phyloP scores from a whole-genome alignment of 2,113 vertebrate species.

The Coregonus clupeaformis region DNA sequence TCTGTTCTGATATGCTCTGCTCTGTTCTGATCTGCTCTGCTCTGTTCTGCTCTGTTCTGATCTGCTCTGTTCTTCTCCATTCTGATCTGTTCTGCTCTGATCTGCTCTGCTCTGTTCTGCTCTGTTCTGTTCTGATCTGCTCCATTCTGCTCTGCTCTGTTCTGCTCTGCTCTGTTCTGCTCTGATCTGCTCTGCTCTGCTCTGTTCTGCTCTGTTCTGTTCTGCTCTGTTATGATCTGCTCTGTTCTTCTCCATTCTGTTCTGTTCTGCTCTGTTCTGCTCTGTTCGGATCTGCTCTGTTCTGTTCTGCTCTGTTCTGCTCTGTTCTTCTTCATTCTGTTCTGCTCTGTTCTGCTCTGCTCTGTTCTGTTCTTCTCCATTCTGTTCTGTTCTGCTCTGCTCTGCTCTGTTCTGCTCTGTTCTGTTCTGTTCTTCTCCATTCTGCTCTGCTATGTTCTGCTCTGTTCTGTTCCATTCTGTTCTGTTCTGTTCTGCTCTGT shows the following conservation, averaged over 20 bases:
- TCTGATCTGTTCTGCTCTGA: constrained; percentile 33
- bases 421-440: too few relatives aligned
- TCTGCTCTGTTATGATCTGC: constrained; percentile 38
- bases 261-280: constrained; percentile 36
- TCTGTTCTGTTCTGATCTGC: too few relatives aligned
- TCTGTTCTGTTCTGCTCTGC: constrained; percentile 32
- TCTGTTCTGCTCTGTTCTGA: constrained; percentile 38
- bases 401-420: constrained; percentile 32
- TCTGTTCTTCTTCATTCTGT: constrained; percentile 27
- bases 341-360: constrained; percentile 13
- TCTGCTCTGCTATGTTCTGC: constrained; percentile 38
- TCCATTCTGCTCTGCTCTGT: constrained; percentile 40
- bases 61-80: too few relatives aligned
- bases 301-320: constrained; percentile 36
- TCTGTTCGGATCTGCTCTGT: too few relatives aligned
- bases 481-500: constrained; percentile 33
- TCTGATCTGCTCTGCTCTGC: too few relatives aligned
- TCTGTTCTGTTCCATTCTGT: too few relatives aligned
- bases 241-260: too few relatives aligned
- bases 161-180: constrained; percentile 16
- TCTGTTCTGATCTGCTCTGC: constrained; percentile 32
- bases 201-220: constrained; percentile 33
- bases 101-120: constrained; percentile 42
- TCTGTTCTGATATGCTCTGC: too few relatives aligned
- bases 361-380: constrained; percentile 29